These are phyloP conservation scores for Urocitellus parryii DNA, from an alignment of 2,113 vertebrate genomes.

Conservation along the genomic window DNA sequence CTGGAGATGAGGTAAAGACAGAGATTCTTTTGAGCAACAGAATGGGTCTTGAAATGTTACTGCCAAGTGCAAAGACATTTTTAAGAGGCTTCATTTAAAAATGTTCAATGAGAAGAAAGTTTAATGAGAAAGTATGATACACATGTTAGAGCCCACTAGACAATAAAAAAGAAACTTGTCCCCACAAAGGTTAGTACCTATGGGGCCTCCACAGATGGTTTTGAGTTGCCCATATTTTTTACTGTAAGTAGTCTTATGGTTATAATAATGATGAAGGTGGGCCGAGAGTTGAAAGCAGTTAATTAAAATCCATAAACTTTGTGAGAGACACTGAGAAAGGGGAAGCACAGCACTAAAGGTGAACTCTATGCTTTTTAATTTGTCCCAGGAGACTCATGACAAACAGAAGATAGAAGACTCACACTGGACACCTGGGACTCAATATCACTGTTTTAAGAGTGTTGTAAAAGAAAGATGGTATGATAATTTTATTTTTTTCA, in stretches of 20 bases:
- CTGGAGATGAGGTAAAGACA: background rate
- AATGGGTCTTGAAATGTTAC: background rate
- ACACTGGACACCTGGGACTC: background rate
- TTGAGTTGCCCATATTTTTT: background rate
- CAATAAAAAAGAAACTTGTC: background rate
- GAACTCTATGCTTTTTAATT: background rate
- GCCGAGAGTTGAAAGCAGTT: background rate
- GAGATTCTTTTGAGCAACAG: background rate
- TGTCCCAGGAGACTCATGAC: background rate
- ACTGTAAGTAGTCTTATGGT: background rate
- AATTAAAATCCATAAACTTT: background rate
- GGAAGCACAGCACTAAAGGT: background rate
- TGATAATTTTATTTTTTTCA: background rate
- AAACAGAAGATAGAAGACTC: background rate
- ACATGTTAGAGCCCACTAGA: background rate
- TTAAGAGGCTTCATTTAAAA: background rate
- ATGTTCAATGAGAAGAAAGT: background rate
- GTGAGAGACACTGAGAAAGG: slow-evolving; percentile 8
- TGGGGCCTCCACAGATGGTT: slow-evolving; percentile 15
- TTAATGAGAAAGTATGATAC: background rate
- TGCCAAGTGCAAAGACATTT: slow-evolving; percentile 15
- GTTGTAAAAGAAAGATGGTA: background rate
- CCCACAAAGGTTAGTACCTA: background rate
- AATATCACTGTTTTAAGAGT: background rate
- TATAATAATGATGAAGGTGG: background rate